Percentiles rank a stretch among this genome's conserved stretches.
Evolutionary conservation across 2,113 vertebrate species (phyloP).

Genomic region (Rhynchomys soricoides): DNA sequence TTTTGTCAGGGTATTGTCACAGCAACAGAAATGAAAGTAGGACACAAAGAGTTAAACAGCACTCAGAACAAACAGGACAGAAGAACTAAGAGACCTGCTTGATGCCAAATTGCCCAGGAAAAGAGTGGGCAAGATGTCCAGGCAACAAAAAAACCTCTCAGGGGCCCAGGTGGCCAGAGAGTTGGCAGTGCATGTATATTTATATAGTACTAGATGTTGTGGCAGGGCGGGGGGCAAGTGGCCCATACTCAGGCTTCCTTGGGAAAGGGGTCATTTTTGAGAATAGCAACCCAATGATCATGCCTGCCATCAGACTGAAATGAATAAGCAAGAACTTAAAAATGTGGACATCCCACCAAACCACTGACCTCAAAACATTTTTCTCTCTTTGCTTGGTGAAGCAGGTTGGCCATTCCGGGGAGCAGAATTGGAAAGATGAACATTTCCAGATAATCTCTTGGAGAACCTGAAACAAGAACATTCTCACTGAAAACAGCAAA

Average conservation of each 20-base stretch:
- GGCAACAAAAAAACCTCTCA: background rate
- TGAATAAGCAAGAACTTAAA: background rate
- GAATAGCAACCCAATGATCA: slow-evolving; percentile 61
- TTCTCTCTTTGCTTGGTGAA: slow-evolving; percentile 88
- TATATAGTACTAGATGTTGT: background rate
- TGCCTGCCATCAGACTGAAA: background rate
- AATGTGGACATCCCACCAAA: slow-evolving; percentile 13
- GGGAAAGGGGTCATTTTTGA: background rate
- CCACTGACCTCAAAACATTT: slow-evolving; percentile 91
- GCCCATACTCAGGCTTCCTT: background rate
- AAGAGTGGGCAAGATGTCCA: background rate
- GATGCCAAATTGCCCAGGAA: background rate
- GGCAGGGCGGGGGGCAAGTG: too few species aligned
- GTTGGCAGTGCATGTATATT: background rate
- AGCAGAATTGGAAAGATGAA: slow-evolving; percentile 91
- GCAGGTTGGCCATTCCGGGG: slow-evolving; percentile 90
- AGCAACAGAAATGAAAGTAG: background rate
- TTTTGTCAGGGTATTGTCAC: background rate
- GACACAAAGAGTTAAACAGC: background rate
- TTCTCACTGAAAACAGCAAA: slow-evolving; percentile 14
- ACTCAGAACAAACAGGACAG: background rate
- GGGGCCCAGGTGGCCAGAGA: background rate
- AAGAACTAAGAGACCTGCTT: background rate
- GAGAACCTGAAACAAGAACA: slow-evolving; percentile 85
- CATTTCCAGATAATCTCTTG: slow-evolving; percentile 86